Evolutionary conservation across 2,797 vertebrate species (phyloP).

Genomic region (Mus spretus): DNA sequence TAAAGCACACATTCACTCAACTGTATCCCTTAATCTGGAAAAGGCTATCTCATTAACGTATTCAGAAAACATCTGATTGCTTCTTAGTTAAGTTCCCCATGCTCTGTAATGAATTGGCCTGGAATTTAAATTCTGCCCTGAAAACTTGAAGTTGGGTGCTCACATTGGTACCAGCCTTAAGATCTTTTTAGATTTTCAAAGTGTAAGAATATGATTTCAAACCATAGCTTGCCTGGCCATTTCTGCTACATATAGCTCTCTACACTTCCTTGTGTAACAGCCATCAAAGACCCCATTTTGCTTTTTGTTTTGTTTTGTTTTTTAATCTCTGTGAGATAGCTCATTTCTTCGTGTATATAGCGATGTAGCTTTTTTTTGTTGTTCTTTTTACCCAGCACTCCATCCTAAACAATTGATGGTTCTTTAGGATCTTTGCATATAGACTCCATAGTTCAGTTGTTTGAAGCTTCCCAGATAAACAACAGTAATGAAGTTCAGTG

Average conservation of each 20-base stretch:
- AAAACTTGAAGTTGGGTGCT: constrained; percentile 3
- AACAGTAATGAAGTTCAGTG: background rate
- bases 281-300: background rate
- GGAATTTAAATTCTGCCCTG: background rate
- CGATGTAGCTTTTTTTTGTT: background rate
- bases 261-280: background rate
- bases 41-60: constrained; percentile 28
- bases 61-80: constrained; percentile 31
- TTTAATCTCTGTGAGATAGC: background rate
- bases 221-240: background rate
- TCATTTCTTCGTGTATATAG: background rate
- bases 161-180: constrained; percentile 52
- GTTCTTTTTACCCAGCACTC: background rate
- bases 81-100: constrained; percentile 40
- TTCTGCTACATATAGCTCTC: background rate
- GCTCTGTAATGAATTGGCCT: background rate
- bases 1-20: constrained; percentile 46
- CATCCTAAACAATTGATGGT: background rate
- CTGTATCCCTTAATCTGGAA: constrained; percentile 58
- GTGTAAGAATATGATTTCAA: constrained; percentile 60
- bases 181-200: constrained; percentile 61
- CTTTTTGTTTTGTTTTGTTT: background rate
- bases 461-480: constrained; percentile 18
- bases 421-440: background rate
- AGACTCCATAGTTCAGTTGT: background rate